Evolutionary conservation across 2,888 invertebrate genomes (phyloP), one percentile per base, ranked within the genome.

Genomic region (Conomelus anceps): DNA sequence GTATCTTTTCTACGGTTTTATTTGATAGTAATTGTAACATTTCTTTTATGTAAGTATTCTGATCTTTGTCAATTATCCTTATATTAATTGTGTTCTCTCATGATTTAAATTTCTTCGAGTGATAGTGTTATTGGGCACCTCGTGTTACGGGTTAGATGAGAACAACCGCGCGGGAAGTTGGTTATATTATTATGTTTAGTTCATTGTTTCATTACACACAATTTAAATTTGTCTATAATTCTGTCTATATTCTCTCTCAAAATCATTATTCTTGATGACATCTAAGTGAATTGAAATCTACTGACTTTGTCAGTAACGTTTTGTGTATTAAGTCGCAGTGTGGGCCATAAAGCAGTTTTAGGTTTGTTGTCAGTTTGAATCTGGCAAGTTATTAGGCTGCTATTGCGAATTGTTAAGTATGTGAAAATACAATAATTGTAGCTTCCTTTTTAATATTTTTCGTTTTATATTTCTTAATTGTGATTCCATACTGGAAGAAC

Each of bases 41-140:
- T 91, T 90, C 89, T 90, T 91, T 91, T 88, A 91, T 90, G 91
- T 91, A 90, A 91, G 91, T 89, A 89, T 63, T 20, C 22, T n/a
- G 63, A 63, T 63, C 20, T 63, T 63, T 7, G 4, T 22, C 3
- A 7, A 86, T 24, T 86, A 86, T 86, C 7, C n/a, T 63, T n/a
- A 63, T n/a, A n/a, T 63, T 63, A 4, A n/a, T 7, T n/a, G n/a
- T n/a, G 20, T 1, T 63, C n/a, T 63, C 7, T 7, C n/a, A 63
- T 63, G n/a, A 63, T 4, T n/a, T 63, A 13, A 13, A 1, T 63
- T 63, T 63, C 63, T 63, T n/a, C n/a, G n/a, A n/a, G n/a, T 63
- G 26, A 20, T 24, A 13, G 17, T 86, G 23, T 26, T 23, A 86
- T 86, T 22, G 9, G 22, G 20, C 84, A 88, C 89, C 89, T 89